phyloP scores from a whole-genome alignment of 2,797 vertebrate species.

The Aldrovandia affinis region DNA sequence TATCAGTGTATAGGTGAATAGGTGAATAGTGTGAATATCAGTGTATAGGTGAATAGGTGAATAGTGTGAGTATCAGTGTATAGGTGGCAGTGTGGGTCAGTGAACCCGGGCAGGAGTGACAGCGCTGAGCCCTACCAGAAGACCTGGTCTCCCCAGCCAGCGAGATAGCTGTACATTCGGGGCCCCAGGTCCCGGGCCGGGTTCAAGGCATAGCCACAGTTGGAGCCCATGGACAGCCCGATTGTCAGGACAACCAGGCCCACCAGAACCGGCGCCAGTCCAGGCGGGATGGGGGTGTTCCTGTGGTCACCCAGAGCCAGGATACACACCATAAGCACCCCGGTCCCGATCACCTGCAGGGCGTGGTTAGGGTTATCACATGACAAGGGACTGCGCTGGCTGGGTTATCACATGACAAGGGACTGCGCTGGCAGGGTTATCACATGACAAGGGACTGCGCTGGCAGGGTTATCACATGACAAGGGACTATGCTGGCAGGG shows the following conservation, averaged over 20 bases:
- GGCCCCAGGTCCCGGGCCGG: slow-evolving; percentile 40
- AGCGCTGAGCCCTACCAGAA: slow-evolving; percentile 36
- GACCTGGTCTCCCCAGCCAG: slow-evolving; percentile 38
- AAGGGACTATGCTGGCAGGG: no score
- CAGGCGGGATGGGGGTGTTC: slow-evolving; percentile 25
- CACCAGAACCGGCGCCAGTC: slow-evolving; percentile 28
- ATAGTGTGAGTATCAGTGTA: neutral
- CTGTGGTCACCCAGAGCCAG: slow-evolving; percentile 29
- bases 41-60: no score
- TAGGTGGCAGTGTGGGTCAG: no score
- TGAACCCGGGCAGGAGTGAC: neutral
- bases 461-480: no score
- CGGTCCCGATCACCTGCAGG: slow-evolving; percentile 35
- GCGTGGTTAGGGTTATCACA: neutral
- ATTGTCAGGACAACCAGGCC: slow-evolving; percentile 33
- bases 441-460: no score
- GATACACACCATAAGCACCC: slow-evolving; percentile 28
- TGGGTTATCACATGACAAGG: no score
- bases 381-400: no score
- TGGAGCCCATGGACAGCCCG: slow-evolving; percentile 38
- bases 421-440: no score
- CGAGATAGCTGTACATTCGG: slow-evolving; percentile 28
- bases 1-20: neutral
- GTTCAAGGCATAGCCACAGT: slow-evolving; percentile 40
- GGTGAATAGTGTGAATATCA: neutral